phyloP scores from a whole-genome alignment of 37 sponge, comb jelly and placozoan species.

The Chondrosia reniformis region DNA sequence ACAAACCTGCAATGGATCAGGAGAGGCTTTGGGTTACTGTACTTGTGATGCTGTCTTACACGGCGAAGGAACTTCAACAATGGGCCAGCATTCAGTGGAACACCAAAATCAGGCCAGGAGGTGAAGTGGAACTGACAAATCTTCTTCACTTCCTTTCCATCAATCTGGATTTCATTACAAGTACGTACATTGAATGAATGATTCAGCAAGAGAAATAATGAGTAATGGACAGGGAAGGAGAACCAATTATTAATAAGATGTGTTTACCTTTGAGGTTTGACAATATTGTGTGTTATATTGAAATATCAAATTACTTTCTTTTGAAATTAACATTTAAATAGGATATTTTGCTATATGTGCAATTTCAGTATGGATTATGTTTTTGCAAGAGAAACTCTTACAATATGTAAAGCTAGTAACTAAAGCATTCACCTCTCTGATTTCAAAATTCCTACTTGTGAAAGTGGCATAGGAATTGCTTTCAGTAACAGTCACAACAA shows the following conservation, averaged over 20 bases:
- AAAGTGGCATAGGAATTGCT: constrained; percentile 39
- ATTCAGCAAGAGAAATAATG: too few relatives aligned
- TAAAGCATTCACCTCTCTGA: constrained; percentile 45
- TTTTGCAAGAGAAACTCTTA: too few relatives aligned
- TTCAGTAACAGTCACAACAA: constrained; percentile 40
- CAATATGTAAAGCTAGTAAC: too few relatives aligned
- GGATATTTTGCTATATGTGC: too few relatives aligned
- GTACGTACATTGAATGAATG: too few relatives aligned
- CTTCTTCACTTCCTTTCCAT: neutral
- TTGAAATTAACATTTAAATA: too few relatives aligned
- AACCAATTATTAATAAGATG: too few relatives aligned
- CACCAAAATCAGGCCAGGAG: constrained; percentile 79
- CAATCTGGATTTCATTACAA: constrained; percentile 4
- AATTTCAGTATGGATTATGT: too few relatives aligned
- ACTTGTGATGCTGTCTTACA: constrained; percentile 36
- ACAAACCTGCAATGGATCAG: constrained; percentile 74
- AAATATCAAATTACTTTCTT: too few relatives aligned
- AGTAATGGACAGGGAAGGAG: too few relatives aligned
- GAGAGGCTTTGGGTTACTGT: constrained; percentile 39
- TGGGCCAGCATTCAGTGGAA: constrained; percentile 57
- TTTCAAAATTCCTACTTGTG: constrained; percentile 33
- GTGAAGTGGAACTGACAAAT: constrained; percentile 69
- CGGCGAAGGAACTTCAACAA: constrained; percentile 54
- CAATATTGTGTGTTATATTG: too few relatives aligned
- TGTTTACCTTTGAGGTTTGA: too few relatives aligned